A percentile compares a stretch with the other conserved stretches of the same genome.
These are phyloP conservation scores for Nymphalis c-album DNA, from an alignment of 2,888 invertebrate genomes.

Conservation along the genomic window DNA sequence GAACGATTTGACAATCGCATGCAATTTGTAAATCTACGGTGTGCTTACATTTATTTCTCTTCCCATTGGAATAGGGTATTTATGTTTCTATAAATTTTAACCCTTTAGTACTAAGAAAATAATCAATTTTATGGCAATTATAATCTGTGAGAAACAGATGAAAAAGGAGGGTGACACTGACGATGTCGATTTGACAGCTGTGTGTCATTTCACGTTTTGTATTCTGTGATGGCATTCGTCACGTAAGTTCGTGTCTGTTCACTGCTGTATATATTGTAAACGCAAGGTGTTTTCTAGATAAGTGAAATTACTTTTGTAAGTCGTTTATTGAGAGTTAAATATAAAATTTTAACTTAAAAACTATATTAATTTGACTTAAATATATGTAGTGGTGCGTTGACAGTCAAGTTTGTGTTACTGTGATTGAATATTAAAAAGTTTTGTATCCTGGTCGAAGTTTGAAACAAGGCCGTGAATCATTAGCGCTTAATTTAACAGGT, in stretches of 20 bases:
- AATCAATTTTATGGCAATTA: not conserved
- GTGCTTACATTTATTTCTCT: too few species aligned
- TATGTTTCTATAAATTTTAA: not conserved
- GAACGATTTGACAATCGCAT: too few species aligned
- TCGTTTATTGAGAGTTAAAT: not conserved
- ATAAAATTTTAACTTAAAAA: not conserved
- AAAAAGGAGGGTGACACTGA: not conserved
- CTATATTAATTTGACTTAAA: not conserved
- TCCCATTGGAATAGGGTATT: too few species aligned
- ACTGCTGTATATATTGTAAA: constrained; percentile 17
- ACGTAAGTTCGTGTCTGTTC: constrained; percentile 26
- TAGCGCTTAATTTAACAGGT: constrained; percentile 48
- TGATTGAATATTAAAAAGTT: constrained; percentile 45
- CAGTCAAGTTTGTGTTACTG: constrained; percentile 16
- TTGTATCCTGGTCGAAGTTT: constrained; percentile 53
- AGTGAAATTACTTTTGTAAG: constrained; percentile 26
- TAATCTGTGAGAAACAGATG: not conserved
- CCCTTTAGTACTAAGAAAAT: not conserved
- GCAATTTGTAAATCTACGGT: too few species aligned
- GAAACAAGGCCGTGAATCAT: constrained; percentile 55
- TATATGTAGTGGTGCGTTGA: not conserved
- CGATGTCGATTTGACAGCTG: constrained; percentile 8
- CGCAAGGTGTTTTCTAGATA: constrained; percentile 23
- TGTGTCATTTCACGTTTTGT: constrained; percentile 23
- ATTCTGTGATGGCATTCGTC: constrained; percentile 28